Evolutionary conservation across 2,888 invertebrate species (phyloP), one percentile per base, ranked within the genome.

Genomic region (Trissonchulus latispiculum): DNA sequence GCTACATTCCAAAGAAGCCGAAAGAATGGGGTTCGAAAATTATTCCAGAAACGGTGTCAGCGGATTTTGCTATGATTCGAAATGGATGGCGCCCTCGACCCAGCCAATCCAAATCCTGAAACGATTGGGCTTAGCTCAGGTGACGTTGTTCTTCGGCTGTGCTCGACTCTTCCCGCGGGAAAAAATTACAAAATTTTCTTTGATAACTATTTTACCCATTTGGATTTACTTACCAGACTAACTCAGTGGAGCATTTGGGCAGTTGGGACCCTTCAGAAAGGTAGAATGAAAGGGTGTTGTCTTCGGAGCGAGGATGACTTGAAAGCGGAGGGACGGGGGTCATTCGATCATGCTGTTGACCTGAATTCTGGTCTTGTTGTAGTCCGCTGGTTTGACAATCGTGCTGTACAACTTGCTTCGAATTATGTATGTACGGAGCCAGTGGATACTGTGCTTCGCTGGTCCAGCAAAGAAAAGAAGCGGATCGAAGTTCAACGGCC

Each of bases 371-470:
- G 69, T 23, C 31, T 36, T 2, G 15, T 2, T n/a, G 36, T 68
- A 23, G 31, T 68, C 36, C 2, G 69, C 8, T 68, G 69, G 69
- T 33, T 68, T 36, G 69, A 68, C 36, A 68, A 68, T 8, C 33
- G 36, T 35, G 69, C 33, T 8, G 36, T 68, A 8, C 28, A 68
- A n/a, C n/a, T 68, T 33, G 36, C 36, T 32, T 68, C 69, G 36
- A 36, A 33, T 35, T 68, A 68, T 68, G 69, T 36, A 28, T 36
- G 35, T 36, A 36, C 36, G 2, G 69, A 35, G 36, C 69, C 69
- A 23, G n/a, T 68, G 31, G 69, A 36, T 36, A 33, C 28, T 28
- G 69, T 68, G 2, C 2, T 28, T n/a, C 69, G 69, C 2, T 68
- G 69, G 69, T 18, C 3, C 36, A 32, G 35, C 33, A 35, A 32